Evolutionary conservation across 1,140 invertebrate species (phyloP).

Genomic region (Cydia pomonella): DNA sequence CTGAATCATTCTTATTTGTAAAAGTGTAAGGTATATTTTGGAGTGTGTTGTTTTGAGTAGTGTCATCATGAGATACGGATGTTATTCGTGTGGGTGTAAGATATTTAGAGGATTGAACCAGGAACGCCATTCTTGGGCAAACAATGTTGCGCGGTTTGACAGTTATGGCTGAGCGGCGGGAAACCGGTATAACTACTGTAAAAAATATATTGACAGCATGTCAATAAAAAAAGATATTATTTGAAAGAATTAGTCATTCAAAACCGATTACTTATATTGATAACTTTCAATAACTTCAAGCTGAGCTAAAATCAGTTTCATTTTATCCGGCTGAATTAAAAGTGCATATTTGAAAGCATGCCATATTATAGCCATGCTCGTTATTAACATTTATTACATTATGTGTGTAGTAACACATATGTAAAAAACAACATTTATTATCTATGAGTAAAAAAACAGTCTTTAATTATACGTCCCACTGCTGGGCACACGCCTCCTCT

Average conservation of each 20-base stretch:
- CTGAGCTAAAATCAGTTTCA: no score
- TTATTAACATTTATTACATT: no score
- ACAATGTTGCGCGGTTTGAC: constrained; percentile 18
- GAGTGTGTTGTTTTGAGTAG: background rate
- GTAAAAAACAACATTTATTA: no score
- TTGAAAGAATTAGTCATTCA: background rate
- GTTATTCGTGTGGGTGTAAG: constrained; percentile 15
- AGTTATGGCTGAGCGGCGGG: background rate
- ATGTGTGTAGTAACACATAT: no score
- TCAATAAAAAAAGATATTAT: background rate
- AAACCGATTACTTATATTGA: no score
- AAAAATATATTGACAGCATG: constrained; percentile 1
- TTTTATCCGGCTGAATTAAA: no score
- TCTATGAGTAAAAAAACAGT: no score
- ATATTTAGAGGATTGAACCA: constrained; percentile 21
- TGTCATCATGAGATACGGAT: constrained; percentile 19
- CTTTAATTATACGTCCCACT: no score
- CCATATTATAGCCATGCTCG: no score
- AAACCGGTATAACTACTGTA: background rate
- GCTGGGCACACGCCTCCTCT: no score
- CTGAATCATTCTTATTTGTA: background rate
- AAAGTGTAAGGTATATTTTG: background rate
- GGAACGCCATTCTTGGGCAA: constrained; percentile 20
- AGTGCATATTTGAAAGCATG: no score
- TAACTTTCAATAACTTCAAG: no score